phyloP scores from a whole-genome alignment of 1,140 invertebrate species.

The Pachyrhynchus sulphureomaculatus region DNA sequence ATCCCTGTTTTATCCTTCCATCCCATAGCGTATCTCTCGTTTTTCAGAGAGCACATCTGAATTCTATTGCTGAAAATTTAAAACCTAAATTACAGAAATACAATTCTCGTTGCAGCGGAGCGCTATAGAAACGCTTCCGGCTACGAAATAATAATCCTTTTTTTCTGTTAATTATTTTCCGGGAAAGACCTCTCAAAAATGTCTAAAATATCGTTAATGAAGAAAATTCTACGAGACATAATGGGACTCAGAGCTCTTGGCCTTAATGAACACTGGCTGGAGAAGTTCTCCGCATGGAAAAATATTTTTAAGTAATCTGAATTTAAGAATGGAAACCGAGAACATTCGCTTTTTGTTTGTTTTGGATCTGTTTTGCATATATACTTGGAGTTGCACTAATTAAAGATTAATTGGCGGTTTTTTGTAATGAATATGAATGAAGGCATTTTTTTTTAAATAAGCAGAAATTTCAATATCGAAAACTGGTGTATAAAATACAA shows the following conservation, averaged over 20 bases:
- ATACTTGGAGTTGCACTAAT: not conserved
- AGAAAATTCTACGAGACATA: conserved; percentile 16
- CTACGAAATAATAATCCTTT: conserved; percentile 28
- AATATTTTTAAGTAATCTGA: conserved; percentile 27
- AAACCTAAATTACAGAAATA: not conserved
- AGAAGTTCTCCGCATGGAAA: conserved; percentile 17
- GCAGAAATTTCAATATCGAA: too few species aligned
- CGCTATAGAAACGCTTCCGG: conserved; percentile 1
- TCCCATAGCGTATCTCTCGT: too few species aligned
- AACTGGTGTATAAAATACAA: too few species aligned
- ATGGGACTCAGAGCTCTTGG: conserved; percentile 22
- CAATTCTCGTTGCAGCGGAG: not conserved
- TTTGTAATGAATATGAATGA: too few species aligned
- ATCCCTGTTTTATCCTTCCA: too few species aligned
- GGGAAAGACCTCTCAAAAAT: conserved; percentile 26
- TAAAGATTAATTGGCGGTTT: too few species aligned
- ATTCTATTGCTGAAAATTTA: not conserved
- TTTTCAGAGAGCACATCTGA: too few species aligned
- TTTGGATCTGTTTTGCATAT: conserved; percentile 14
- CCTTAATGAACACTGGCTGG: conserved; percentile 29
- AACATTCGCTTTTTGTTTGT: conserved; percentile 22
- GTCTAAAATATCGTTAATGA: conserved; percentile 35
- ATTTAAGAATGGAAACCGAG: conserved; percentile 30
- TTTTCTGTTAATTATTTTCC: conserved; percentile 32
- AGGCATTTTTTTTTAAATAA: too few species aligned